Evolutionary conservation across 2,888 invertebrate species (phyloP).

Genomic region (Synanthedon myopaeformis): DNA sequence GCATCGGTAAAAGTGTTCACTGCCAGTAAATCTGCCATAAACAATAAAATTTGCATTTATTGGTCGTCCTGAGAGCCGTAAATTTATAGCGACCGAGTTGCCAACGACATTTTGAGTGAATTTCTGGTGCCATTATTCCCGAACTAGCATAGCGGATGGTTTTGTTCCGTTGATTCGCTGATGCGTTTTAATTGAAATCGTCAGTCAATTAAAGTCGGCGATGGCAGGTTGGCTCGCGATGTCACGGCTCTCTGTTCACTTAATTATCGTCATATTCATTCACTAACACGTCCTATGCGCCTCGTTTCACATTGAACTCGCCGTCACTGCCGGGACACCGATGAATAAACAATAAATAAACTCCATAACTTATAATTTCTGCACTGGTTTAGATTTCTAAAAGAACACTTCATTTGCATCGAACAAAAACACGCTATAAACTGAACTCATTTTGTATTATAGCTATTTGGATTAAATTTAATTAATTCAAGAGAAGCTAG

Average conservation of each 20-base stretch:
- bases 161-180: slow-evolving; percentile 44
- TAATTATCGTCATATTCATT: slow-evolving; percentile 55
- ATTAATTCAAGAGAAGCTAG: too few relatives aligned
- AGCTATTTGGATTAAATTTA: too few relatives aligned
- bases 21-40: slow-evolving; percentile 65
- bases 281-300: slow-evolving; percentile 15
- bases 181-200: slow-evolving; percentile 59
- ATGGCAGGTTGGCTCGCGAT: slow-evolving; percentile 29
- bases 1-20: slow-evolving; percentile 61
- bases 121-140: slow-evolving; percentile 46
- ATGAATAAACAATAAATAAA: too few relatives aligned
- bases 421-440: too few relatives aligned
- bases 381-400: too few relatives aligned
- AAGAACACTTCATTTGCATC: too few relatives aligned
- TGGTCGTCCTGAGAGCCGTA: slow-evolving; percentile 61
- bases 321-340: too few relatives aligned
- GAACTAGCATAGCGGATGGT: slow-evolving; percentile 31
- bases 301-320: too few relatives aligned
- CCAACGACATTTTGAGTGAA: slow-evolving; percentile 64
- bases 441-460: too few relatives aligned
- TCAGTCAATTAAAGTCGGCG: slow-evolving; percentile 55
- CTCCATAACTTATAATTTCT: too few relatives aligned
- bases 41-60: slow-evolving; percentile 71
- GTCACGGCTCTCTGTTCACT: slow-evolving; percentile 30
- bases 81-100: slow-evolving; percentile 57